Conservation (phyloP, 2,113 vertebrate genomes). For the Epinephelus moara region DNA sequence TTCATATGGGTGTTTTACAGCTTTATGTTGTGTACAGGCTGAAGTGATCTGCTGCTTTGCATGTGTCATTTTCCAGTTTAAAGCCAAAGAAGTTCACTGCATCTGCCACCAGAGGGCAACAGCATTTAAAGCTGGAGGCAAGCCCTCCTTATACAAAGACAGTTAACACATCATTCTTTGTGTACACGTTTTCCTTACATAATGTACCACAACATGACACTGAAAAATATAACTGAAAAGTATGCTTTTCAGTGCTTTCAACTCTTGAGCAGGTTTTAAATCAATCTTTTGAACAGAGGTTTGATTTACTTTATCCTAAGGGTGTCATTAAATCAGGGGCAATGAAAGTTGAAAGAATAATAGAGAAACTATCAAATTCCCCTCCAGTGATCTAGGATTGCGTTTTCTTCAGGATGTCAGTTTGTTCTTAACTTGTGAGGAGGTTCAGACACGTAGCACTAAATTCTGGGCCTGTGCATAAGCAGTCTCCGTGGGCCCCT, state of each 20-base stretch:
- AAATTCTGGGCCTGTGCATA: too few species aligned
- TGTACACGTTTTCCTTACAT: not conserved
- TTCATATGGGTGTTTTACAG: not conserved
- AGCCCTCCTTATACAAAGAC: not conserved
- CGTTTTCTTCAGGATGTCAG: not conserved
- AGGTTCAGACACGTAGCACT: too few species aligned
- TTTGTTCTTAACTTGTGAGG: not conserved
- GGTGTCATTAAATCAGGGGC: not conserved
- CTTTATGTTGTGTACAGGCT: not conserved
- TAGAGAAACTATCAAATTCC: not conserved
- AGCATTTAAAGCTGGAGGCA: not conserved
- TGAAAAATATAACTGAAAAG: not conserved
- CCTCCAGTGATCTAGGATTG: not conserved
- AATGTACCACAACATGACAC: not conserved
- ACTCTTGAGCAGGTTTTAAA: not conserved
- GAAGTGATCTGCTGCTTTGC: slow-evolving; percentile 3
- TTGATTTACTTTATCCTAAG: not conserved
- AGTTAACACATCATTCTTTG: not conserved
- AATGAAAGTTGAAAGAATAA: not conserved
- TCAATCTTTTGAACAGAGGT: not conserved
- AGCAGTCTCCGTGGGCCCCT: too few species aligned
- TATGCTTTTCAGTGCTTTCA: not conserved
- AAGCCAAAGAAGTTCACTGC: not conserved
- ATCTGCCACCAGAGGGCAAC: slow-evolving; percentile 54
- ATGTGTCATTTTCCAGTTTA: not conserved